Evolutionary conservation across 2,113 vertebrate genomes (phyloP).

Genomic region (Lasiurus borealis): DNA sequence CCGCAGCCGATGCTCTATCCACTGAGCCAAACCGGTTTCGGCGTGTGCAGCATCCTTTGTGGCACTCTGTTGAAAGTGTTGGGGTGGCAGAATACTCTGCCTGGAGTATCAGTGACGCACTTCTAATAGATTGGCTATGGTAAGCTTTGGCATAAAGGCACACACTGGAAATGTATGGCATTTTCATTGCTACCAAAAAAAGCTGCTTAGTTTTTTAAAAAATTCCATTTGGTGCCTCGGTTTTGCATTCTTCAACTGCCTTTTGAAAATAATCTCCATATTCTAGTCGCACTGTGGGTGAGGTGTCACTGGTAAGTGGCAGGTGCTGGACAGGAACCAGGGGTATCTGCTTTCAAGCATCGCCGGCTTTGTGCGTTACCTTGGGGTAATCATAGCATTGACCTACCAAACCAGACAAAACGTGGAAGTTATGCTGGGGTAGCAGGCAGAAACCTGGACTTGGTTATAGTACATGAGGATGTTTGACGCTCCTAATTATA

Average conservation of each 20-base stretch:
- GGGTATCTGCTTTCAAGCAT: not conserved
- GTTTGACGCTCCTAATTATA: not conserved
- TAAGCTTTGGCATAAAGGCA: not conserved
- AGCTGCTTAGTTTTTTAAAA: not conserved
- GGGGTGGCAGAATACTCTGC: not conserved
- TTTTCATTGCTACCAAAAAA: conserved; percentile 38
- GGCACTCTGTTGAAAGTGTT: not conserved
- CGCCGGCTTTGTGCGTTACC: not conserved
- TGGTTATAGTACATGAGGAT: not conserved
- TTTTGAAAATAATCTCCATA: not conserved
- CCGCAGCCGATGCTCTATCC: too few species aligned
- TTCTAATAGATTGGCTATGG: not conserved
- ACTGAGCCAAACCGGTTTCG: too few species aligned
- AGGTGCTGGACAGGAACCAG: not conserved
- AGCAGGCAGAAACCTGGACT: not conserved
- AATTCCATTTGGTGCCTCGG: not conserved
- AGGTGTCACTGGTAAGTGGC: not conserved
- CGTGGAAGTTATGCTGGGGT: not conserved
- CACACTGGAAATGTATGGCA: not conserved
- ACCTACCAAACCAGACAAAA: not conserved
- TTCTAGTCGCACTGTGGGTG: not conserved
- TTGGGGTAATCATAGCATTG: not conserved
- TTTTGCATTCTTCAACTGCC: conserved; percentile 28
- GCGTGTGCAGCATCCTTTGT: not conserved
- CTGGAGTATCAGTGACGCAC: not conserved